Base-by-base conservation (phyloP, 2,888 invertebrate genomes). In the Endomychus coccineus region DNA sequence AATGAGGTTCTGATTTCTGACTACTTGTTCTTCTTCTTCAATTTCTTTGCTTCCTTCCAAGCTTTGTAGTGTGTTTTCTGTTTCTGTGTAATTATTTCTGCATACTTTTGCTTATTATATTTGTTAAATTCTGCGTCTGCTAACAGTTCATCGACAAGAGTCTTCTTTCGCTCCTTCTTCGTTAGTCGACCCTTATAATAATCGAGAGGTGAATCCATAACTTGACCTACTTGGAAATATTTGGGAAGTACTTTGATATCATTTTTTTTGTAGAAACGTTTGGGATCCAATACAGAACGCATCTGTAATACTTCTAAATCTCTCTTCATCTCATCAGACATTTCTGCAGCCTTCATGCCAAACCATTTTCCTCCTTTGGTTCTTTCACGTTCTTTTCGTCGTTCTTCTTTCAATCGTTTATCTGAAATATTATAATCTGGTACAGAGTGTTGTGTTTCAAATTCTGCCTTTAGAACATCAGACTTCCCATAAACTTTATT, bases 231-330 rank as follows among this genome's bases (percentile, higher is more conserved):
- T 73, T 90, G 89, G 67, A 96, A 96, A 62, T 88, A 95, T 67
- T 95, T 96, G 0, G 96, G 95, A 17, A 90, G 57, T 1, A 77
- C 80, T 67, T 84, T 83, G 48, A 83, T 71, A 57, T 91, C 89
- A 61, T 89, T 91, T 55, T 87, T 86, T 65, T 95, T 95, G 68
- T 96, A 97, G 68, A 95, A 96, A 48, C 81, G 82, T 62, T 94
- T 94, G 0, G 94, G 89, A 69, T 97, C 85, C 7, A 96, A 66
- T 0, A 78, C 87, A 0, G 88, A 85, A 52, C 97, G 77, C 94
- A 97, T 94, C 67, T 89, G 84, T 1, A 98, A 68, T 7, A 95
- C 71, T 68, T 87, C 80, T 7, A 98, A 70, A 64, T 97, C 95
- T 56, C 82, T 83, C 63, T 82, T 83, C 28, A 84, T 67, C 61